A percentile compares a stretch with the other conserved stretches of the same genome.
These are phyloP conservation scores for Bungarus multicinctus DNA, from an alignment of 2,113 vertebrate genomes.

Conservation along the genomic window DNA sequence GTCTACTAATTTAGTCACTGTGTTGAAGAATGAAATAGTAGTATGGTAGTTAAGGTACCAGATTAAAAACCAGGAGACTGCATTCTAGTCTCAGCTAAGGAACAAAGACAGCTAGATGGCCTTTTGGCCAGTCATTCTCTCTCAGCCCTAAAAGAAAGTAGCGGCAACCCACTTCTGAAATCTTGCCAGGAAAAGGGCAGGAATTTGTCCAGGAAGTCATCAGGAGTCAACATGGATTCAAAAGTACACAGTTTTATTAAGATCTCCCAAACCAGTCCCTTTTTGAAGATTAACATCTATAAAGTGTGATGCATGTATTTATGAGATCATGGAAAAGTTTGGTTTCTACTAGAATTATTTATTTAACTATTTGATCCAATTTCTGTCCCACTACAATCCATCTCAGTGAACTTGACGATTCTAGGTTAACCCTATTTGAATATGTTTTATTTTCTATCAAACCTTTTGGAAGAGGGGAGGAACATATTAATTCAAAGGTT, in stretches of 20 bases:
- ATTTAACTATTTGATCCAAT: not conserved
- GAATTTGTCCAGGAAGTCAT: not conserved
- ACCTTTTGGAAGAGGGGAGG: not conserved
- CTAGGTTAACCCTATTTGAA: not conserved
- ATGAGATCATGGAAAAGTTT: not conserved
- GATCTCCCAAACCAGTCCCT: not conserved
- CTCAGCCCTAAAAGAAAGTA: not conserved
- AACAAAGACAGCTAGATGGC: not conserved
- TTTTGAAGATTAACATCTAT: not conserved
- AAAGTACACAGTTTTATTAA: not conserved
- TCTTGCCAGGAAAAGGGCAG: not conserved
- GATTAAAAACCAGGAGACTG: not conserved
- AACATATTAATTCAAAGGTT: not conserved
- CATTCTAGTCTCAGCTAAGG: not conserved
- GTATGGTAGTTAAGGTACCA: not conserved
- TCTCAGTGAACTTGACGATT: not conserved
- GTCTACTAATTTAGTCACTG: no score
- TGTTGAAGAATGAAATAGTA: no score
- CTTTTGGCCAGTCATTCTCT: not conserved
- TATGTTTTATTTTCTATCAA: not conserved
- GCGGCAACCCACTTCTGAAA: not conserved
- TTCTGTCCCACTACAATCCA: not conserved
- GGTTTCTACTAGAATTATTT: not conserved
- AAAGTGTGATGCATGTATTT: not conserved
- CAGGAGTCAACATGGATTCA: not conserved